Conservation (phyloP, 2,888 invertebrate species). For the Drosophila cracens region DNA sequence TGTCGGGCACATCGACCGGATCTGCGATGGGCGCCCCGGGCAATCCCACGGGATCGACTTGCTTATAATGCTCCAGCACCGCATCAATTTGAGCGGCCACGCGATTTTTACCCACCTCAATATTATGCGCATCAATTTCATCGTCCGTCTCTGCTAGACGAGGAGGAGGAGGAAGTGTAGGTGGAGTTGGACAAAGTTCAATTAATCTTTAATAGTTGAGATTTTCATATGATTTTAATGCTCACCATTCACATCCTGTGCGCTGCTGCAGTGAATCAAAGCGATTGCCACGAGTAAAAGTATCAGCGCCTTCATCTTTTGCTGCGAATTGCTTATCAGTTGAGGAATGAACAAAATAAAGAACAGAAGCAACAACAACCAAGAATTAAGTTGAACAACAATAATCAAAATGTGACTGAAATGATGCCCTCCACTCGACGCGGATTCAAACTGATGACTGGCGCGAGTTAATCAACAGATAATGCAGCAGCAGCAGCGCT, state of each 20-base stretch:
- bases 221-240: not conserved
- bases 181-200: conserved; percentile 42
- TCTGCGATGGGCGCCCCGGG: conserved; percentile 92
- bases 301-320: conserved; percentile 66
- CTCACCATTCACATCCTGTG: conserved; percentile 63
- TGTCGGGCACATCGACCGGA: conserved; percentile 91
- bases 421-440: conserved; percentile 43
- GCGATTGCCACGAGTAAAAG: conserved; percentile 46
- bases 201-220: not conserved
- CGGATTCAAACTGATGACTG: conserved; percentile 59
- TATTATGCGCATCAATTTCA: conserved; percentile 76
- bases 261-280: conserved; percentile 14
- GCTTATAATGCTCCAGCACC: conserved; percentile 92
- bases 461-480: conserved; percentile 70
- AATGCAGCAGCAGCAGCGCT: conserved; percentile 60
- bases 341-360: conserved; percentile 6
- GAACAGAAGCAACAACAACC: conserved; percentile 10
- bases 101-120: conserved; percentile 87
- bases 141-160: conserved; percentile 22
- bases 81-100: conserved; percentile 90
- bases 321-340: conserved; percentile 57
- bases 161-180: not conserved
- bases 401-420: conserved; percentile 12
- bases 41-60: conserved; percentile 92
- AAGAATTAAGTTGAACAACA: conserved; percentile 11